phyloP scores from a whole-genome alignment of 2,113 vertebrate species.

The Cettia cetti region DNA sequence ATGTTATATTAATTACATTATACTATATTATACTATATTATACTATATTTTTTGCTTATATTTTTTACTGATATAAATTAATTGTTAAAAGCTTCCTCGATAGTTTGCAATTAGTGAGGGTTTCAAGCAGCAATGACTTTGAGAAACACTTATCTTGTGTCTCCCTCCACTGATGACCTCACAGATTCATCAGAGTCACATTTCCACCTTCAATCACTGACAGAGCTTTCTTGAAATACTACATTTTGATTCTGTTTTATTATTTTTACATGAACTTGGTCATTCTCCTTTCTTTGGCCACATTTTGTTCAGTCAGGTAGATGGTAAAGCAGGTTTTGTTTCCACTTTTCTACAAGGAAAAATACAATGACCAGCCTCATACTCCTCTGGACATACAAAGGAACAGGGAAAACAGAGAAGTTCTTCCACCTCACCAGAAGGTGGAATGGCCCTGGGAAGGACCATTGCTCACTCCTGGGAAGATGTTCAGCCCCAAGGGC shows the following conservation, averaged over 20 bases:
- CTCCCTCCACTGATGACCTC: background rate
- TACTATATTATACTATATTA: background rate
- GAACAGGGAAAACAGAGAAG: rapidly evolving
- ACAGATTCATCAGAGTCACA: background rate
- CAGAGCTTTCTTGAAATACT: background rate
- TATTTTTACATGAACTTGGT: background rate
- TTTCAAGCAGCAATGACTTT: background rate
- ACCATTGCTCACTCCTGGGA: rapidly evolving
- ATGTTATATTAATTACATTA: background rate
- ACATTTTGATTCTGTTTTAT: background rate
- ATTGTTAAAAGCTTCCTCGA: background rate
- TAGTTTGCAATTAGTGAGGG: background rate
- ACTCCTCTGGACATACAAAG: rapidly evolving
- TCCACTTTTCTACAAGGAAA: background rate
- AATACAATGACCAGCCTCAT: background rate
- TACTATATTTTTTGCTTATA: background rate
- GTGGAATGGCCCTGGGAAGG: background rate
- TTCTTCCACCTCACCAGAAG: rapidly evolving
- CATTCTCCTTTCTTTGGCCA: background rate
- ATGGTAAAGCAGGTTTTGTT: background rate
- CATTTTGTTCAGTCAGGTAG: background rate
- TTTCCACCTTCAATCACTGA: background rate
- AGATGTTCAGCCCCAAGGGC: background rate
- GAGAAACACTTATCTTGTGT: background rate
- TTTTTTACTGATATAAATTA: background rate